Base-by-base conservation (phyloP, 2,113 vertebrate genomes). In the Vicugna pacos region DNA sequence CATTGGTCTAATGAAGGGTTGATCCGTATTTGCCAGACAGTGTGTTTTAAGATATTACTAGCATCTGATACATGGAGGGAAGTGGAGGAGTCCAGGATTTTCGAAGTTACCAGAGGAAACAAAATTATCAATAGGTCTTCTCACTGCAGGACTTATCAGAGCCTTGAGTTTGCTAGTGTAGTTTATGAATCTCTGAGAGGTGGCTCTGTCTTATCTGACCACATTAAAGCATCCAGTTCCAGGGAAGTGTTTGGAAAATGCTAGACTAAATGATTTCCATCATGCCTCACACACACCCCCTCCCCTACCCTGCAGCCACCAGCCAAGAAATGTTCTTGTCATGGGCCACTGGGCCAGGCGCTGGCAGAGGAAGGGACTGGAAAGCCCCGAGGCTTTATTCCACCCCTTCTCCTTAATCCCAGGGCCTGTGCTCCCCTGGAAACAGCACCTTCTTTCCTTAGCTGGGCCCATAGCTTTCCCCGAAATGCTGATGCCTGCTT, bases 271-370 rank as follows among this genome's bases (percentile, higher is more conserved):
- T n/a, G n/a, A 65, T 70, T 91, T 85, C 32, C 30, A 32, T 46
- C 26, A 4, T 8, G 65, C 28, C 64, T 88, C 60, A 8, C 28
- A 30, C 35, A 54, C 52, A 79, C 52, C 2, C 42, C 13, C 12
- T n/a, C n/a, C 52, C 24, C 30, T 8, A 6, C 12, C 38, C 65
- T 9, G 32, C 6, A 24, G 28, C 28, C 35, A 24, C 32, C 50
- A 50, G 94, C 93, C 91, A 97, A 96, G 76, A 96, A 77, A 64
- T 60, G 77, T 89, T 83, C 89, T 58, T 20, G 89, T 81, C 89
- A 6, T 15, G 85, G 86, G 85, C 81, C 81, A 30, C 82, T 75
- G 72, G 72, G 70, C 75, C 92, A 95, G 70, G 75, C 50, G 22
- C 35, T 92, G 60, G 65, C 91, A 48, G 15, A 56, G 88, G 32